Evolutionary conservation across 2,113 vertebrate species (phyloP), one percentile per base, ranked within the genome.

Genomic region (Esox niger): DNA sequence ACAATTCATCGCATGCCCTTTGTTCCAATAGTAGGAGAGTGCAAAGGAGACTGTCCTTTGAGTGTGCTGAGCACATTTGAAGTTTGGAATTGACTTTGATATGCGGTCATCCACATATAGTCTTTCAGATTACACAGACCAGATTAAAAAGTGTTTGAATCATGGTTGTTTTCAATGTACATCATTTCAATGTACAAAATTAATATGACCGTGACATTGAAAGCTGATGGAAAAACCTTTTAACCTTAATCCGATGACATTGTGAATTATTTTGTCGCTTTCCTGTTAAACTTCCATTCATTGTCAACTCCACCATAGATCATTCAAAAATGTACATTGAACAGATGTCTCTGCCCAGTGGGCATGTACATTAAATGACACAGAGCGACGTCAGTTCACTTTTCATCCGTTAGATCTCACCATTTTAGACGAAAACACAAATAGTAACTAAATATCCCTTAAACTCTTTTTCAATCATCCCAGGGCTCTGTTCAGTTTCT

Each of bases 1-100:
- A 31, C 32, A 38, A 25, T 23, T 55, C 49, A 77, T 52, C 33
- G 11, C 27, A 58, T 32, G 55, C 29, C 65, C 66, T 66, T 63
- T 46, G 54, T 74, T 75, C 49, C 68, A 49, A 33, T 32, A 32
- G 35, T 31, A 11, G 47, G 26, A 35, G 11, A 33, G 10, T 35
- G 10, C 55, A 64, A n/a, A 33, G 47, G n/a, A 13, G 26, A 13
- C 15, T 29, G 26, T 27, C 25, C 55, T 13, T 27, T 23, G 30
- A 61, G 31, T n/a, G 21, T 33, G 9, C 55, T 38, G 38, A 57
- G 58, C 56, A 31, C n/a, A 23, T 33, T 62, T 33, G 64, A 49
- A 49, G 31, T 20, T n/a, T 62, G 33, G 32, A 23, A n/a, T 52
- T 65, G 20, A 47, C 20, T 20, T 21, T 49, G 26, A 21, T 21